Percentiles rank a stretch among this genome's conserved stretches.
These are phyloP conservation scores for Orchesella flavescens DNA, from an alignment of 2,888 invertebrate species.

Conservation along the genomic window DNA sequence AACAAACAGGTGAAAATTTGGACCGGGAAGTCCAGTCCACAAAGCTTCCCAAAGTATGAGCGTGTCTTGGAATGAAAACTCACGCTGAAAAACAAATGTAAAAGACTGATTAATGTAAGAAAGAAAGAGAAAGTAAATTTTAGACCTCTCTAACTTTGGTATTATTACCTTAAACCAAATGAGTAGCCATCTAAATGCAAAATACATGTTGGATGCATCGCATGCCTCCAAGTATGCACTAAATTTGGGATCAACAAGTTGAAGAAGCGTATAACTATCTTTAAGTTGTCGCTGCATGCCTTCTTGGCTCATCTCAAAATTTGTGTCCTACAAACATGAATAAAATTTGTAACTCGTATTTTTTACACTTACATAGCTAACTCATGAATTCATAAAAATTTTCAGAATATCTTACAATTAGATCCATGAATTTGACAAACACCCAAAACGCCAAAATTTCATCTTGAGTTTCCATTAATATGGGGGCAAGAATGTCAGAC, in stretches of 20 bases:
- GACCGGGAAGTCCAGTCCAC: constrained; percentile 95
- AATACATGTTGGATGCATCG: constrained; percentile 97
- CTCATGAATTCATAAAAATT: neutral
- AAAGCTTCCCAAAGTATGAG: constrained; percentile 94
- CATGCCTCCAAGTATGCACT: constrained; percentile 89
- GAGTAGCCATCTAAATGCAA: constrained; percentile 98
- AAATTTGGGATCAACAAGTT: constrained; percentile 88
- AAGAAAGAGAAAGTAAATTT: too few species aligned
- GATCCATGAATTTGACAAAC: constrained; percentile 97
- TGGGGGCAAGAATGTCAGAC: constrained; percentile 96
- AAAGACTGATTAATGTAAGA: neutral
- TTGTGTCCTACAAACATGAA: constrained; percentile 80
- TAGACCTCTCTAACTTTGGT: too few species aligned
- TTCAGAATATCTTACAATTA: constrained; percentile 81
- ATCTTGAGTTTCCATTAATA: constrained; percentile 89
- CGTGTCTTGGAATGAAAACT: constrained; percentile 89
- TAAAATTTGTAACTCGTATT: too few species aligned
- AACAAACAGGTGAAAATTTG: constrained; percentile 95
- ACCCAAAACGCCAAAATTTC: constrained; percentile 99
- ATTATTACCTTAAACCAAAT: constrained; percentile 84
- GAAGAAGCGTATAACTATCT: constrained; percentile 86
- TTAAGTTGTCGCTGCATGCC: constrained; percentile 95
- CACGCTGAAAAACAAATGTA: constrained; percentile 78
- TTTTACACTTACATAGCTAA: too few species aligned
- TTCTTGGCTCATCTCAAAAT: constrained; percentile 97